A percentile compares a stretch with the other conserved stretches of the same genome.
These are phyloP conservation scores for Smutsia temminckii DNA, from an alignment of 2,797 vertebrate species.

Conservation along the genomic window DNA sequence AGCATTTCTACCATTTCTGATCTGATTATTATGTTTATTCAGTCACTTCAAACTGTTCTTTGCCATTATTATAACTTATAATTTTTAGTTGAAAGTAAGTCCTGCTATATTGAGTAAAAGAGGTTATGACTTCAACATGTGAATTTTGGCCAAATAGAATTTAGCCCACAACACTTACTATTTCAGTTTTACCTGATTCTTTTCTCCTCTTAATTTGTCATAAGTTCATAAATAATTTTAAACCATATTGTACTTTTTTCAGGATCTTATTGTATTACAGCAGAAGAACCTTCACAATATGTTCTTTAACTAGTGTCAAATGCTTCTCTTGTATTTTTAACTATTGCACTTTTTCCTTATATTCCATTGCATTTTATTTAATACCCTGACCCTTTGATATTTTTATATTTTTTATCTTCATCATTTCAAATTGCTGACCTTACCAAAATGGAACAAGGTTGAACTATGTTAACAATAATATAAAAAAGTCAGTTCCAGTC, in stretches of 20 bases:
- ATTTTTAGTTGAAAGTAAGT: not conserved
- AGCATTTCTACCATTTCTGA: not conserved
- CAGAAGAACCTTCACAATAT: not conserved
- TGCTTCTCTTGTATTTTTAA: not conserved
- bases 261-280: not conserved
- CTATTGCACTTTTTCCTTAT: not conserved
- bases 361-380: not conserved
- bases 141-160: not conserved
- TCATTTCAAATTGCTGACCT: not conserved
- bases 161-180: not conserved
- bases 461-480: not conserved
- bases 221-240: not conserved
- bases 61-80: not conserved
- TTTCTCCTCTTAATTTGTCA: not conserved
- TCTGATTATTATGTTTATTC: not conserved
- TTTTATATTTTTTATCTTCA: not conserved
- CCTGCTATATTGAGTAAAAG: not conserved
- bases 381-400: not conserved
- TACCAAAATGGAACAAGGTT: not conserved
- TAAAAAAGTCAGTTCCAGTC: not conserved
- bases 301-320: not conserved
- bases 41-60: not conserved
- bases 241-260: not conserved
- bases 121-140: not conserved
- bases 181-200: not conserved